Evolutionary conservation across 2,888 invertebrate species (phyloP), one percentile per base, ranked within the genome.

Genomic region (Lordiphosa andalusiaca): DNA sequence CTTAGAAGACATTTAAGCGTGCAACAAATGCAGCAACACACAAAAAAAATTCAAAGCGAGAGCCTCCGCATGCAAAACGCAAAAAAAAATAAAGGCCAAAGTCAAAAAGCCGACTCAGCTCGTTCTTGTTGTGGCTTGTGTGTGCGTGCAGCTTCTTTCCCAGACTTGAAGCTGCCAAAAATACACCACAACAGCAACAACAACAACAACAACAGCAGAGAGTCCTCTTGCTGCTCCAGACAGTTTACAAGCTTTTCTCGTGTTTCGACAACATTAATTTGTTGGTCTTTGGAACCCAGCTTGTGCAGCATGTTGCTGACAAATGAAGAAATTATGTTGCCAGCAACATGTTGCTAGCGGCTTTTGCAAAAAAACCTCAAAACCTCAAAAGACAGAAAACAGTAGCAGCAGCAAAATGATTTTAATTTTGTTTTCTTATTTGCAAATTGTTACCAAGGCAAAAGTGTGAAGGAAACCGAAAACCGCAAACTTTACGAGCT

Each of bases 1-100:
- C 77, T 78, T 80, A 76, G 67, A 69, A 72, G 73, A 57, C 69
- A 64, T 76, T 78, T 72, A 70, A 67, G 67, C 70, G 65, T 73
- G 73, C 68, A 69, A 63, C 62, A 71, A 69, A 66, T 56, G 44
- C 67, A 59, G 38, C 53, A 55, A 46, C 40, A 59, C 47, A 50
- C 40, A 59, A 42, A 50, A 46, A 53, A 33, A 42, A 52, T 21
- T 46, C 33, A 48, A 44, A 41, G 55, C 52, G 37, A 36, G 30
- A 48, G 13, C 23, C 16, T 59, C 53, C 37, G 41, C 60, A 61
- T 60, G 61, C 56, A 63, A 56, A 49, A 62, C 44, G 49, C 49
- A 25, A 51, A 48, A 56, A 49, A 23, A 40, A 50, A 49, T 60
- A 65, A 53, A 59, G 60, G 66, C 51, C 66, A 60, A 47, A 47